Base-by-base conservation (phyloP, 2,888 invertebrate genomes). In the Rhagophthalmus giganteus region DNA sequence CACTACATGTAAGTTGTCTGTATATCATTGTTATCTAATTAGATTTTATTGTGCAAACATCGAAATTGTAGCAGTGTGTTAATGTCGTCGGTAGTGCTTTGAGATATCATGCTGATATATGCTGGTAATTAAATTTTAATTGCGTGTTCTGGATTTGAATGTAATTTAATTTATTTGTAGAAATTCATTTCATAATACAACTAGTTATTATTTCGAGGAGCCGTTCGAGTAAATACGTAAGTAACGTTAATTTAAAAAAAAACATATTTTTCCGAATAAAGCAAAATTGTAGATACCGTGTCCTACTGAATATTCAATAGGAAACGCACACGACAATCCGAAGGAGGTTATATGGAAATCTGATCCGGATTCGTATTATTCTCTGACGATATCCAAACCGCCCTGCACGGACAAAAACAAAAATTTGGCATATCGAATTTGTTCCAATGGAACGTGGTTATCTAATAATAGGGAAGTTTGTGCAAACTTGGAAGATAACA, bases 341-440 rank as follows among this genome's bases (percentile, higher is more conserved):
- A 11, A 24, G n/a, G 11, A 20, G 1, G 34, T 34, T 20, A 16
- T 12, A 14, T 34, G 34, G 34, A 34, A 34, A 20, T 6, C 34
- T 10, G 9, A 10, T 15, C 9, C 20, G 2, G 9, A 2, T 10
- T 34, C 20, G 2, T 2, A 16, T 15, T 2, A 24, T 20, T 37
- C 37, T 25, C 50, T 45, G 2, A 24, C 66, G 4, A 54, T 69
- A 34, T 72, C 74, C 1, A 34, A 62, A n/a, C 74, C 75, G 2
- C 54, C 64, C 20, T 75, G 74, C 55, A 58, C 71, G 2, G 59
- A 69, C 45, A 42, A 60, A 11, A 46, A 63, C 12, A 61, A 64
- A 2, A 61, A 63, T 20, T 37, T 65, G 15, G 48, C 70, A 11
- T 51, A 50, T 12, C 61, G 70, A 55, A 49, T 62, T 32, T 73